Percentiles rank a stretch among this genome's conserved stretches.
Conservation (phyloP, 2,888 invertebrate genomes). For the Trichogramma dendrolimi region DNA sequence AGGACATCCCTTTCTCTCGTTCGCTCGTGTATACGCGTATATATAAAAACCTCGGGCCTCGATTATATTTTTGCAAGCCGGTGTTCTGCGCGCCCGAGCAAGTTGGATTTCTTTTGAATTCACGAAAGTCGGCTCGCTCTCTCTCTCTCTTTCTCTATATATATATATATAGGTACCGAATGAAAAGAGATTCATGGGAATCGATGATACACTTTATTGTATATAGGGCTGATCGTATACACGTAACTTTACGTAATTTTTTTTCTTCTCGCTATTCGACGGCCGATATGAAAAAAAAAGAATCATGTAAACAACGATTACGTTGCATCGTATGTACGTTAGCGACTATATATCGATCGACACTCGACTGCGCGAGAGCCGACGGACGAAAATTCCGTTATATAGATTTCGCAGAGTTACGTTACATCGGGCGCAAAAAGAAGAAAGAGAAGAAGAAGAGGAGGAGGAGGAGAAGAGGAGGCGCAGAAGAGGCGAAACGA, state of each 20-base stretch:
- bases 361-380: too few species aligned
- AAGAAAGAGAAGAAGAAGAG: too few species aligned
- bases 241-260: not conserved
- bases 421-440: too few species aligned
- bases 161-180: not conserved
- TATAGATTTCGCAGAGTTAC: too few species aligned
- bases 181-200: constrained; percentile 15
- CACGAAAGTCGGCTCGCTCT: constrained; percentile 7
- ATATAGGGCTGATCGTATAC: too few species aligned
- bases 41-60: constrained; percentile 1
- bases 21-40: not conserved
- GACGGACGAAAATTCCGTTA: too few species aligned
- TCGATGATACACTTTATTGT: constrained; percentile 10
- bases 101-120: constrained; percentile 23
- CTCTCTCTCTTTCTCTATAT: constrained; percentile 3
- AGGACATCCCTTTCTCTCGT: not conserved
- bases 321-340: too few species aligned
- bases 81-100: not conserved
- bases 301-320: too few species aligned
- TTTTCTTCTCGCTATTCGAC: not conserved
- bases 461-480: too few species aligned
- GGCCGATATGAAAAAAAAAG: not conserved
- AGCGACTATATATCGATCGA: too few species aligned
- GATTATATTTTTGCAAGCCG: constrained; percentile 17
- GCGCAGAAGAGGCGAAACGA: too few species aligned